Evolutionary conservation across 2,797 vertebrate species (phyloP).

Genomic region (Loris lydekkerianus): DNA sequence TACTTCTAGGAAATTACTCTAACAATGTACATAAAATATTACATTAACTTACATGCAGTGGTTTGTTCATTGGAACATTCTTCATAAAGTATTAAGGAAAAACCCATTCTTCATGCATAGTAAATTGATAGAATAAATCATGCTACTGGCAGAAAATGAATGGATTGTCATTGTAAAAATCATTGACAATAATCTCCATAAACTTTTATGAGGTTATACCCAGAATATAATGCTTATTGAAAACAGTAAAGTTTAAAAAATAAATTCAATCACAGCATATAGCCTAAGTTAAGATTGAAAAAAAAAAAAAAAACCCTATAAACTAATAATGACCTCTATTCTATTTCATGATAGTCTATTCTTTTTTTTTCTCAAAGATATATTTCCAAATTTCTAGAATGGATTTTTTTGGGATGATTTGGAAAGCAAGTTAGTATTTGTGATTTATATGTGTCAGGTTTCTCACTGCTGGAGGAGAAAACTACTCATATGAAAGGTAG

Average conservation of each 20-base stretch:
- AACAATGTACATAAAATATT: neutral
- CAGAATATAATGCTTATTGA: neutral
- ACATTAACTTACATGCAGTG: neutral
- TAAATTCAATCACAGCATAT: neutral
- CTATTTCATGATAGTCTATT: neutral
- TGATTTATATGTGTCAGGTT: no score
- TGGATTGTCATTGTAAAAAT: neutral
- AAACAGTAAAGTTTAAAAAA: neutral
- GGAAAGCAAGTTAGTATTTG: neutral
- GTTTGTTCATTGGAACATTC: neutral
- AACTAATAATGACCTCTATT: neutral
- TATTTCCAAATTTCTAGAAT: neutral
- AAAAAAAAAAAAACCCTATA: neutral
- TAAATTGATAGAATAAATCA: neutral
- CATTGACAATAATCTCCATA: neutral
- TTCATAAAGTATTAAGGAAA: neutral
- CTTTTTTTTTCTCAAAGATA: neutral
- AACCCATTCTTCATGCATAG: neutral
- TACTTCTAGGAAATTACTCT: neutral
- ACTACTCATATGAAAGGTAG: neutral
- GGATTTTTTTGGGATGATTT: neutral
- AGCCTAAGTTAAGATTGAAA: no score
- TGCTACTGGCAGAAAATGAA: neutral
- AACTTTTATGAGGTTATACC: neutral
- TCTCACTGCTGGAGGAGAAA: neutral